Percentiles rank a stretch among this genome's conserved stretches.
phyloP scores from a whole-genome alignment of 2,113 vertebrate species.

The Atrichornis clamosus region DNA sequence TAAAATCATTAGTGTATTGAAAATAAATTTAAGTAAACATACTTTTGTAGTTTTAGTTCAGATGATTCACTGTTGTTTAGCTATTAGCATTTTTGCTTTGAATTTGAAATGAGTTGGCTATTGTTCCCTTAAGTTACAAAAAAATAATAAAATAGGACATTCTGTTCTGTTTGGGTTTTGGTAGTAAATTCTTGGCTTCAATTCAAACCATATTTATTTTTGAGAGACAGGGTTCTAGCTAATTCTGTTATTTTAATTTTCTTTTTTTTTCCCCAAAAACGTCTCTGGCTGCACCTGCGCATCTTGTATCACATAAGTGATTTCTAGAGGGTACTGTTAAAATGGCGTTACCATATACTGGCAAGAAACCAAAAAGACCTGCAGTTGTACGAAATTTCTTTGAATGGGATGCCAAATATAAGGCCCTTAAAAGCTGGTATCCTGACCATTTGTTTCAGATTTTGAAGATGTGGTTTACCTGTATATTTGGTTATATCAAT shows the following conservation, averaged over 20 bases:
- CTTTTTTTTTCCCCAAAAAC: background rate
- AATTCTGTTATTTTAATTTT: background rate
- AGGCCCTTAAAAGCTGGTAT: background rate
- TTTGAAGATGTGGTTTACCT: background rate
- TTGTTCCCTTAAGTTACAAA: background rate
- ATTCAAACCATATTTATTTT: background rate
- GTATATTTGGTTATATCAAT: background rate
- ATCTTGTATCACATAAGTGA: background rate
- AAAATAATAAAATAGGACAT: background rate
- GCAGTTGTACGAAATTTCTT: background rate
- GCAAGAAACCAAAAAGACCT: background rate
- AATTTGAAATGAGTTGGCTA: background rate
- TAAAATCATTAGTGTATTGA: background rate
- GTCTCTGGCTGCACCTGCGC: background rate
- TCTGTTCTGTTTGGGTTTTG: background rate
- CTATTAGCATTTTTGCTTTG: constrained; percentile 8
- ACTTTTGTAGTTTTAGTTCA: background rate
- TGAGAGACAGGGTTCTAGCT: background rate
- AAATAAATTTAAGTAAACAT: background rate
- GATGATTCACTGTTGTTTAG: background rate
- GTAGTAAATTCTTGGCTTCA: background rate
- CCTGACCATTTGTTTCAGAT: background rate
- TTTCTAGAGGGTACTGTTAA: background rate
- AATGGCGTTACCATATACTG: background rate
- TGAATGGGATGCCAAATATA: background rate